These are phyloP conservation scores for Clarias laeviceps DNA, from an alignment of 2,797 vertebrate species.

Conservation along the genomic window DNA sequence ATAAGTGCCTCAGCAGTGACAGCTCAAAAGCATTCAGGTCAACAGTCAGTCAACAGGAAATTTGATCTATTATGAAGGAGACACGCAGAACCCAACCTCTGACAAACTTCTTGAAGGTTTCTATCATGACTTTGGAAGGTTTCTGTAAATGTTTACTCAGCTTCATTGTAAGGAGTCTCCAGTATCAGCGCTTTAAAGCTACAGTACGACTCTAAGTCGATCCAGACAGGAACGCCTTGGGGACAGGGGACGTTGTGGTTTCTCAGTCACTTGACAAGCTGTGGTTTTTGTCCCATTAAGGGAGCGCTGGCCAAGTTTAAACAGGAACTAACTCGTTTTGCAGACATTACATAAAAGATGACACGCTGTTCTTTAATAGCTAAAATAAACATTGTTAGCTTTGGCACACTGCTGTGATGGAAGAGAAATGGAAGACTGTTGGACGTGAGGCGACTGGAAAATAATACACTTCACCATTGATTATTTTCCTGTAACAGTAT, in stretches of 20 bases:
- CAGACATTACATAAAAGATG: not conserved
- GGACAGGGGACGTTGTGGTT: not conserved
- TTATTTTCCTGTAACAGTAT: conserved; percentile 14
- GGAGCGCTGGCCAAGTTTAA: not conserved
- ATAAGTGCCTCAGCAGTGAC: too few species aligned
- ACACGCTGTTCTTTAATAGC: not conserved
- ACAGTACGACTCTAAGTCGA: not conserved
- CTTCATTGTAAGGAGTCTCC: too few species aligned
- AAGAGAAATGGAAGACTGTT: not conserved
- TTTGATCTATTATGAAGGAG: too few species aligned
- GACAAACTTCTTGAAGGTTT: too few species aligned
- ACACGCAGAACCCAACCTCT: too few species aligned
- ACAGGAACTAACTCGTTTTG: not conserved
- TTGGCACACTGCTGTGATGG: not conserved
- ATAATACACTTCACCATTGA: conserved; percentile 2
- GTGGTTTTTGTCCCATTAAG: not conserved
- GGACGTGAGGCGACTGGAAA: not conserved
- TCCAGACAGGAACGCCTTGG: not conserved
- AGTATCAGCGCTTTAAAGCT: too few species aligned
- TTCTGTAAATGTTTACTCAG: too few species aligned
- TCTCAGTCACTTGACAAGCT: not conserved
- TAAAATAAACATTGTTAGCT: not conserved
- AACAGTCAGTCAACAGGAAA: too few species aligned
- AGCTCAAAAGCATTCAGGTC: too few species aligned
- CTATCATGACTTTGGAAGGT: too few species aligned